Evolutionary conservation across 2,888 invertebrate species (phyloP), one percentile per base, ranked within the genome.

Genomic region (Odontothrips loti): DNA sequence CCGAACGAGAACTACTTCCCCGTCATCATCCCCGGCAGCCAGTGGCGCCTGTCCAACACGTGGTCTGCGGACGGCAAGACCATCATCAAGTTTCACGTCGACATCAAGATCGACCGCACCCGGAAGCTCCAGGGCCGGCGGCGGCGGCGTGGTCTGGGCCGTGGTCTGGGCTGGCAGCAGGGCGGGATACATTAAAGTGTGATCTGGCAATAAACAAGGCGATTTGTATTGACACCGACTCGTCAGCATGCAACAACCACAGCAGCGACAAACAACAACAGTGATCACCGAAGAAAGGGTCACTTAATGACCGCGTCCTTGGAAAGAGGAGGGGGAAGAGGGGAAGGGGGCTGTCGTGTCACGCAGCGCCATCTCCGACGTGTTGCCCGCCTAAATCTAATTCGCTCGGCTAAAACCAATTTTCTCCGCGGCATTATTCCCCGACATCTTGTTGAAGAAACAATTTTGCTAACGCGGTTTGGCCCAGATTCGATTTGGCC

Each of bases 381-480:
- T 75, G 68, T 75, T 27, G 68, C 68, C 27, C 68, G 68, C 27
- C 27, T 27, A 75, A 75, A 75, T 75, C 68, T 75, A 27, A 75
- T 75, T 75, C 27, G 27, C 68, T 9, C 27, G 68, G 23, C 68
- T 75, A 75, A 27, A 75, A 27, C 68, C 68, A 75, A 75, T 75
- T 75, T 75, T 75, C 68, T 75, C 68, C 27, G 68, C 23, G 68
- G 27, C 68, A 75, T 75, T 75, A 75, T 75, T 27, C 68, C 23
- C 27, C 68, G 27, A 27, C 68, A 75, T 75, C 68, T 75, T 75
- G 68, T 75, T 75, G 27, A 27, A 75, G 68, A 75, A 75, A 75
- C 68, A 75, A 75, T 75, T 75, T 75, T 75, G 68, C 68, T 75
- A 75, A 75, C 68, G 68, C 23, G 68, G 68, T 75, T 75, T 75